Evolutionary conservation across 2,113 vertebrate genomes (phyloP).

Genomic region (Pleuronectes platessa): DNA sequence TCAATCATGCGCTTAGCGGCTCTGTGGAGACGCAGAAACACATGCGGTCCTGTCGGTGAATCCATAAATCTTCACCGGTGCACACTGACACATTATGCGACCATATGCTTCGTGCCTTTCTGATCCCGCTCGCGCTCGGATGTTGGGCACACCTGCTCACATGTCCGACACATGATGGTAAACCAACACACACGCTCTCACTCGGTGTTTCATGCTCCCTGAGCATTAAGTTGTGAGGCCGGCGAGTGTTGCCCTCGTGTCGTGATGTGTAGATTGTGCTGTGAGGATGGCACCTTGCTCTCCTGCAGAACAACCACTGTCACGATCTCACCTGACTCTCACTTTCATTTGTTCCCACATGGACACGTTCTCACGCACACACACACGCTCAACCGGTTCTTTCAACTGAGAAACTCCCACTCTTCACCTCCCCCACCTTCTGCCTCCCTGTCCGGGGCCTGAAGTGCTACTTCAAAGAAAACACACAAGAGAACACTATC

Average conservation of each 20-base stretch:
- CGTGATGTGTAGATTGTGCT: neutral
- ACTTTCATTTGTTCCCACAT: neutral
- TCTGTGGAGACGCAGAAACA: neutral
- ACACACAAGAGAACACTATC: slow-evolving; percentile 16
- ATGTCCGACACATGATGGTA: slow-evolving; percentile 33
- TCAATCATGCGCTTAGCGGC: slow-evolving; percentile 31
- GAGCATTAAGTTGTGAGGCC: slow-evolving; percentile 10
- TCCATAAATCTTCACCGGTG: slow-evolving; percentile 51
- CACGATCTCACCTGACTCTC: slow-evolving; percentile 23
- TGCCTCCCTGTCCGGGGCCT: neutral
- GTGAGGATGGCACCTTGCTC: slow-evolving; percentile 31
- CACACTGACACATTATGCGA: slow-evolving; percentile 41
- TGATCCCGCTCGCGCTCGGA: slow-evolving; percentile 44
- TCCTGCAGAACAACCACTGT: slow-evolving; percentile 37
- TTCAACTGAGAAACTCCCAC: neutral
- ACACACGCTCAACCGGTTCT: neutral
- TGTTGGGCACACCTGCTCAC: slow-evolving; percentile 64
- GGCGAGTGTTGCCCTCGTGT: slow-evolving; percentile 1
- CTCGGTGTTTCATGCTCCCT: slow-evolving; percentile 24
- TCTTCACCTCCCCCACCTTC: neutral
- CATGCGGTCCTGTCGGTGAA: slow-evolving; percentile 24
- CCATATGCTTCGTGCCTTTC: slow-evolving; percentile 60
- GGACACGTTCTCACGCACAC: neutral
- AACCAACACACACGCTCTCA: neutral
- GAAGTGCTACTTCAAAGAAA: slow-evolving; percentile 18